Evolutionary conservation across 2,888 invertebrate genomes (phyloP), one percentile per base, ranked within the genome.

Genomic region (Machimus atricapillus): DNA sequence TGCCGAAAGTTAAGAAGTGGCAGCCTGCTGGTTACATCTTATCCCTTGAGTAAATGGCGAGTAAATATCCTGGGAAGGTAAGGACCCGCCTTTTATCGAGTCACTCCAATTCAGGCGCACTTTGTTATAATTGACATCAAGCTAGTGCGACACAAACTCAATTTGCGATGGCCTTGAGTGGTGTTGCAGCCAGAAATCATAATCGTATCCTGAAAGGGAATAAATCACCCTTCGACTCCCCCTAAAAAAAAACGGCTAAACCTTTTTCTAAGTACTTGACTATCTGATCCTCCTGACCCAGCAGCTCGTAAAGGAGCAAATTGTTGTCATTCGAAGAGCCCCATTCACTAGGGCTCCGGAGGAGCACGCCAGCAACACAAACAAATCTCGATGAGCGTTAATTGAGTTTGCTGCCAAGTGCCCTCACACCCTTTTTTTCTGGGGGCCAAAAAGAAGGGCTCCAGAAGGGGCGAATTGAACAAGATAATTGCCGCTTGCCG

Each of bases 81-180:
- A 6, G 27, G 4, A 3, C 23, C 19, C 4, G 23, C 66, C 74
- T 85, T 85, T 85, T 74, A 73, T 85, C 85, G 74, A 85, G 85
- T 85, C 85, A 85, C 46, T 85, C 74, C 85, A 74, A 74, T 74
- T 74, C 34, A 19, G 23, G 73, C 43, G 46, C 46, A 85, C 66
- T 86, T 40, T 79, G 40, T 66, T 86, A 78, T 86, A 66, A 86
- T 66, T 78, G 78, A 78, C 86, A 86, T 86, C 86, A 78, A 86
- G 79, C 74, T 58, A 66, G 40, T 66, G 78, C 58, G 77, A 78
- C 77, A 86, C 56, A 78, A 86, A 86, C 86, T 86, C 86, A 86
- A 86, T 86, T 86, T 86, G 43, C 23, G 56, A 34, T 37, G 86
- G 86, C 56, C 56, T 77, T 86, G 86, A 76, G 77, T 86, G 76